These are phyloP conservation scores for Conchocele bisecta DNA, from an alignment of 2,888 invertebrate species.

Conservation along the genomic window DNA sequence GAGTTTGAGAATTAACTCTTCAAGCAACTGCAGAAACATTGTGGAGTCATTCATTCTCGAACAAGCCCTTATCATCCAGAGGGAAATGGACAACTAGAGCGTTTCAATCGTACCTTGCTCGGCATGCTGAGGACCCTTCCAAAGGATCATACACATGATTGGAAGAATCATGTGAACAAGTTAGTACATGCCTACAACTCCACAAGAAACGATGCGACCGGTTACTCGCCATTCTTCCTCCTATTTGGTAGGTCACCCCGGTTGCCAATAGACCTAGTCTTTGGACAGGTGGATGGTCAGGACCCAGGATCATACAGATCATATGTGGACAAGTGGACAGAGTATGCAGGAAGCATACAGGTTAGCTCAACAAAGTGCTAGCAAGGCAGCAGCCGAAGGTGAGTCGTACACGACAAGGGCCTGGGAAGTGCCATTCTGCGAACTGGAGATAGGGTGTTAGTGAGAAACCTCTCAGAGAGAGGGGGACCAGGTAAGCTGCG, in stretches of 20 bases:
- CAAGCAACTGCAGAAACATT: constrained; percentile 34
- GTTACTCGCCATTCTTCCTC: constrained; percentile 43
- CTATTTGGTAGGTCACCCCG: constrained; percentile 36
- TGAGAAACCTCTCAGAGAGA: constrained; percentile 19
- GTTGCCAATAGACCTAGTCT: constrained; percentile 34
- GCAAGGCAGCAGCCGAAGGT: neutral
- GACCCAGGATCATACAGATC: neutral
- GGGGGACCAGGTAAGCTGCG: constrained; percentile 36
- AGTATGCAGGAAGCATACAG: constrained; percentile 8
- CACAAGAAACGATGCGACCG: constrained; percentile 42
- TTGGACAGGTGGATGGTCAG: constrained; percentile 7
- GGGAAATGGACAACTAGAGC: constrained; percentile 49
- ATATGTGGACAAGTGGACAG: neutral
- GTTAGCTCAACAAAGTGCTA: neutral
- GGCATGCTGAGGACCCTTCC: constrained; percentile 44
- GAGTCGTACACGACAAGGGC: neutral
- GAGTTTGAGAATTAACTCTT: constrained; percentile 60
- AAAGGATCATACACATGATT: constrained; percentile 31
- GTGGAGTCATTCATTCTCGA: constrained; percentile 32
- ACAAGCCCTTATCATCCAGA: constrained; percentile 59
- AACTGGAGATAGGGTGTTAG: constrained; percentile 15
- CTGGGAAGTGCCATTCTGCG: constrained; percentile 3
- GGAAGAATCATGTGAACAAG: constrained; percentile 46
- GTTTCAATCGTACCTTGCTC: constrained; percentile 51
- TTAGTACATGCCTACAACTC: constrained; percentile 57